Conservation (phyloP, 2,888 invertebrate species). For the Plutella xylostella region DNA sequence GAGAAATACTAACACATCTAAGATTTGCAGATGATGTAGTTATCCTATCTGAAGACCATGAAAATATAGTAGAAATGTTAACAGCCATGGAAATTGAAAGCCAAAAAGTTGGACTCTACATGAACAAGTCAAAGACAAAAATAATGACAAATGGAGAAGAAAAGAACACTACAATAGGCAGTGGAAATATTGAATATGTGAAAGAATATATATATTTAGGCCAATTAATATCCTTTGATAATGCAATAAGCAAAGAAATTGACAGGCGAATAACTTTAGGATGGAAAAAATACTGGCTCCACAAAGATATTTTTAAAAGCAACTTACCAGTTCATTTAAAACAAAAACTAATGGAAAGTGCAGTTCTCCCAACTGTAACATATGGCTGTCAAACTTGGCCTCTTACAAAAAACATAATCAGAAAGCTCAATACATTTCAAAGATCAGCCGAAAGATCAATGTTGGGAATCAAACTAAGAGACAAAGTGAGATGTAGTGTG, state of each 20-base stretch:
- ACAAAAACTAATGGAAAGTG: too few species aligned
- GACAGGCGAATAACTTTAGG: background rate
- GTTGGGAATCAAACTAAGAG: too few species aligned
- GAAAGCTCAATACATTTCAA: too few species aligned
- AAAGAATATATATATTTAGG: too few species aligned
- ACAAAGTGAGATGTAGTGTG: too few species aligned
- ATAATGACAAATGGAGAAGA: background rate
- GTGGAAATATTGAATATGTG: background rate
- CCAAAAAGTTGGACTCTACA: background rate
- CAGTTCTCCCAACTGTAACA: too few species aligned
- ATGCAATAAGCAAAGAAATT: background rate
- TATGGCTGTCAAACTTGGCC: too few species aligned
- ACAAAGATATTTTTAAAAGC: too few species aligned
- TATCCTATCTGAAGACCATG: background rate
- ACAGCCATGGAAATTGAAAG: background rate
- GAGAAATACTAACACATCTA: background rate
- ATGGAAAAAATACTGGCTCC: slow-evolving; percentile 1
- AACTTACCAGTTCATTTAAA: too few species aligned
- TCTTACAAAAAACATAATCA: too few species aligned
- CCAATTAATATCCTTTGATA: background rate
- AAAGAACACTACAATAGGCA: background rate
- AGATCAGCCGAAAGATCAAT: too few species aligned
- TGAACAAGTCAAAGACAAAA: background rate
- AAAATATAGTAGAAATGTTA: background rate
- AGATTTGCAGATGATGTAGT: slow-evolving; percentile 1